Base-by-base conservation (phyloP, 1,140 invertebrate genomes). In the Aricia agestis region DNA sequence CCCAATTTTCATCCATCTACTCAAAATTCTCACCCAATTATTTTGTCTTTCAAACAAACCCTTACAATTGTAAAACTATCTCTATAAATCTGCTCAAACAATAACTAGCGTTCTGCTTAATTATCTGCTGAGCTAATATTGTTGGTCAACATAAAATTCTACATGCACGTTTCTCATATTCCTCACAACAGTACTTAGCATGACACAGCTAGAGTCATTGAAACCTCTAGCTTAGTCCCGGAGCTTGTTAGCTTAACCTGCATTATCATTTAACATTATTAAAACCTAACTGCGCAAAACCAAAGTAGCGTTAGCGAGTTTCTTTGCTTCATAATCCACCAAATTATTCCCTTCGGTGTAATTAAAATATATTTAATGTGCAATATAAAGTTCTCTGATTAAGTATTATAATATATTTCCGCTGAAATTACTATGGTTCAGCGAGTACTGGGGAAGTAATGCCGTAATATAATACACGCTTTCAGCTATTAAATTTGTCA, bases 361-460 rank as follows among this genome's bases (percentile, higher is more conserved):
- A 63, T 63, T 63, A 63, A 63, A 63, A 19, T 17, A 63, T 25
- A 63, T 19, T 59, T 63, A 63, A 19, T 63, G 59, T 19, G 59
- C 18, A 63, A 19, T 63, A 63, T 63, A 63, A 63, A 63, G 17
- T 63, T 31, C 59, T 63, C 18, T 25, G 59, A 63, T 63, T 63
- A 63, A 63, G 59, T 63, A 63, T 63, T 63, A 63, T 59, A 59
- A 59, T 63, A 63, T 63, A 63, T 63, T 63, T 63, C 59, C 59
- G 59, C 59, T 11, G 18, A 19, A 63, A 63, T 63, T 63, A 63
- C 59, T 63, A 63, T 63, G 59, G 59, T 63, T 63, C 10, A 19
- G 19, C 17, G 59, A 11, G 58, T 9, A 63, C 7, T 63, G 5
- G 18, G 17, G 18, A 25, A 19, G 59, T 63, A 63, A 63, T 63